Conservation (phyloP, 1,140 invertebrate genomes). For the Dermatophagoides farinae region DNA sequence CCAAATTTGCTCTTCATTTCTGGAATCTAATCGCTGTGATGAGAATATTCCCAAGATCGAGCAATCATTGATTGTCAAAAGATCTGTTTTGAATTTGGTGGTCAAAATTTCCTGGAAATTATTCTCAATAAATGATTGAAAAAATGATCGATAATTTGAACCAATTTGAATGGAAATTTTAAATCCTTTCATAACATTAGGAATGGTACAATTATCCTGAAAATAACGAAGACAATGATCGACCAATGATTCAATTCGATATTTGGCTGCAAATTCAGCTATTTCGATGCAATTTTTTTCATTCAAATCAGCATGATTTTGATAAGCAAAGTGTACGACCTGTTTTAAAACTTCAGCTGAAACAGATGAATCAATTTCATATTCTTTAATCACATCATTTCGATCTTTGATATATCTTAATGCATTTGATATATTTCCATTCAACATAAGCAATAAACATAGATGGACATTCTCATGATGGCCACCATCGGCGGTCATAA, state of each 20-base stretch:
- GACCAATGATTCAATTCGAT: background rate
- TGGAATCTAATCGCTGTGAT: background rate
- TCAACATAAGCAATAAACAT: background rate
- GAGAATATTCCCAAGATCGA: background rate
- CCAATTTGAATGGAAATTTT: background rate
- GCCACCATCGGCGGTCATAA: background rate
- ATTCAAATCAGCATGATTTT: background rate
- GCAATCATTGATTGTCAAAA: constrained; percentile 3
- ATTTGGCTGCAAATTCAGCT: background rate
- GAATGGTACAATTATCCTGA: background rate
- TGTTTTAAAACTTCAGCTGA: background rate
- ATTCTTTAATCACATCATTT: background rate
- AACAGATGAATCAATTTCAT: background rate
- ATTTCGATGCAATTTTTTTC: background rate
- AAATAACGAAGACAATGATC: background rate
- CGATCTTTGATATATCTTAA: background rate
- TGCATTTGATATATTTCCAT: background rate
- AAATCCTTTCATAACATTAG: background rate
- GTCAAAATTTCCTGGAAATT: background rate
- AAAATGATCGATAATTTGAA: background rate
- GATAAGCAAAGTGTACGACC: background rate
- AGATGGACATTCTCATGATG: background rate
- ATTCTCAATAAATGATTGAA: background rate
- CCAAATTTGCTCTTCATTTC: constrained; percentile 1
- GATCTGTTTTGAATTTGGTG: background rate